Percentiles rank a stretch among this genome's conserved stretches.
Conservation (phyloP, 2,113 vertebrate genomes). For the Pluvialis apricaria region DNA sequence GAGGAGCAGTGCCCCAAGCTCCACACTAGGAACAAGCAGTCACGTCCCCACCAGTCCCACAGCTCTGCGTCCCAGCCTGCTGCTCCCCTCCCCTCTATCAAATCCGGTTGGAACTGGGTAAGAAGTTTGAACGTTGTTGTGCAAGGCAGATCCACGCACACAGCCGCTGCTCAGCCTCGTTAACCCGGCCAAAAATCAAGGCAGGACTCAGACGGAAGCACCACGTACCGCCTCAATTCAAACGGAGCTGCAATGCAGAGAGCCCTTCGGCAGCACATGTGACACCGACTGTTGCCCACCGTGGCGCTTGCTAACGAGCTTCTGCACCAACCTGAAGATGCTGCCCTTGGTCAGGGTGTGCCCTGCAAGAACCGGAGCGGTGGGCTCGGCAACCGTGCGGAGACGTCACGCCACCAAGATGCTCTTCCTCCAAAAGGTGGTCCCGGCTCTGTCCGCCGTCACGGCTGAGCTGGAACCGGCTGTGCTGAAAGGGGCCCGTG, state of each 20-base stretch:
- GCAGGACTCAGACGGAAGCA: not conserved
- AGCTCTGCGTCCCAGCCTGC: accelerated
- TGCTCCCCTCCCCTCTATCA: not conserved
- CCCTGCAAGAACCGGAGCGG: not conserved
- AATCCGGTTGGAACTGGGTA: accelerated
- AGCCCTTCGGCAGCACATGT: not conserved
- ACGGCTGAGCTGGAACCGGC: not conserved
- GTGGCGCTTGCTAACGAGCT: not conserved
- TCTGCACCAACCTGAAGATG: not conserved
- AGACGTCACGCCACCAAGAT: accelerated
- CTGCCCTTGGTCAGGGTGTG: not conserved
- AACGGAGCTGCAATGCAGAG: not conserved
- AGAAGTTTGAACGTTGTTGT: not conserved
- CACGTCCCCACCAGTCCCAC: not conserved
- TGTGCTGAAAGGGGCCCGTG: accelerated
- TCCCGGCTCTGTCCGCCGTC: not conserved
- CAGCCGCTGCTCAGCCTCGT: not conserved
- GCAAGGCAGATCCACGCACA: not conserved
- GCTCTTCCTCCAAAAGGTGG: not conserved
- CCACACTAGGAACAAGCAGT: not conserved
- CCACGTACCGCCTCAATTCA: accelerated
- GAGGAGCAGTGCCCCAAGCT: not conserved
- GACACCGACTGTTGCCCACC: accelerated
- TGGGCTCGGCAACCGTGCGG: accelerated
- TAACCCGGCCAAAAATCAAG: not conserved